A percentile compares a stretch with the other conserved stretches of the same genome.
phyloP scores from a whole-genome alignment of 1,140 invertebrate genomes.

The Scaptomyza graminum region DNA sequence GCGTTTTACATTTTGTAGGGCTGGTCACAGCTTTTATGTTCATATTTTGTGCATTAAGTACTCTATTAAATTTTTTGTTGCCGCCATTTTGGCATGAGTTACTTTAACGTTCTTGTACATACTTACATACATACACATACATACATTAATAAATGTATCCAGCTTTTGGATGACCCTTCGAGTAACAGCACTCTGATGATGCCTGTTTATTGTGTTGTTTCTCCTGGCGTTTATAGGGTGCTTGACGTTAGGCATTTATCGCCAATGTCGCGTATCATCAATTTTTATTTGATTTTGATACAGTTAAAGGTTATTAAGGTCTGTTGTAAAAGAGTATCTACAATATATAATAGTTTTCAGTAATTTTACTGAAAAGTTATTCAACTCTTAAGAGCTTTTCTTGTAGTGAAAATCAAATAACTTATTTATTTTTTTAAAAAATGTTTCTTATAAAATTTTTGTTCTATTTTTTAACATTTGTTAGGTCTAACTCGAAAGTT shows the following conservation, averaged over 20 bases:
- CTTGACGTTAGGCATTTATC: conserved; percentile 42
- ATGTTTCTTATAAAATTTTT: too few species aligned
- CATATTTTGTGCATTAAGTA: conserved; percentile 74
- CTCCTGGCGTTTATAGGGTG: conserved; percentile 53
- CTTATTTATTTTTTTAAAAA: too few species aligned
- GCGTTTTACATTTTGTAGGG: conserved; percentile 25
- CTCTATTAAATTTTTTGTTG: conserved; percentile 68
- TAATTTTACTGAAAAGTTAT: too few species aligned
- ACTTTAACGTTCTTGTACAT: conserved; percentile 15
- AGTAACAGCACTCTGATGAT: background rate
- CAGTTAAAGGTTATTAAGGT: background rate
- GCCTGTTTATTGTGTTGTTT: conserved; percentile 51
- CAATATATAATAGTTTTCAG: background rate
- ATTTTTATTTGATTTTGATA: conserved; percentile 67
- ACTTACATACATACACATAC: background rate
- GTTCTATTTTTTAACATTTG: too few species aligned
- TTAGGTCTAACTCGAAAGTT: too few species aligned
- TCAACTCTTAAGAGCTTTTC: too few species aligned
- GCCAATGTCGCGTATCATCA: conserved; percentile 45
- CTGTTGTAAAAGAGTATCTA: too few species aligned
- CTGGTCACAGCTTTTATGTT: conserved; percentile 58
- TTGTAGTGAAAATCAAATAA: too few species aligned
- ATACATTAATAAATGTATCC: conserved; percentile 7
- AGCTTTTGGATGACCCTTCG: conserved; percentile 29
- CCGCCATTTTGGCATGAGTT: conserved; percentile 4